Evolutionary conservation across 1,140 invertebrate genomes (phyloP).

Genomic region (Hyles euphorbiae): DNA sequence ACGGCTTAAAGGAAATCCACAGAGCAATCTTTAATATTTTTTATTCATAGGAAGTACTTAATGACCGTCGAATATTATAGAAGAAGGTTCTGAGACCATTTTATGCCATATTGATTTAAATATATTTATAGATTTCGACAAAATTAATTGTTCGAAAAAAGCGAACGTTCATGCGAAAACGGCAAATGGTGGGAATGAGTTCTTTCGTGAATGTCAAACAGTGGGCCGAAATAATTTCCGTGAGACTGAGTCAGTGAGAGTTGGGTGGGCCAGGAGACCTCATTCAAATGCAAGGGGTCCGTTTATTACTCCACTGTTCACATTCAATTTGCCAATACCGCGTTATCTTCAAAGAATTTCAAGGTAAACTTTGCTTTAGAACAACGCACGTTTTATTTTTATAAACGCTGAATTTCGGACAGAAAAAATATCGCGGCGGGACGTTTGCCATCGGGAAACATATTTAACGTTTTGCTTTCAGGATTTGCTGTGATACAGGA

Average conservation of each 20-base stretch:
- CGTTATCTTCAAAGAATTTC: constrained; percentile 11
- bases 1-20: neutral
- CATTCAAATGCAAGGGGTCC: constrained; percentile 63
- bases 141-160: constrained; percentile 24
- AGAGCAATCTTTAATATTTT: neutral
- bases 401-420: neutral
- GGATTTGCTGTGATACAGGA: constrained; percentile 53
- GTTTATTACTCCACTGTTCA: constrained; percentile 38
- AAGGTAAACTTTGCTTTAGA: no score
- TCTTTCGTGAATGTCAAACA: constrained; percentile 53
- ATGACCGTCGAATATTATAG: neutral
- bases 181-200: constrained; percentile 34
- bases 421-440: neutral
- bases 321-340: constrained; percentile 43
- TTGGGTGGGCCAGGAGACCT: constrained; percentile 45
- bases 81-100: no score
- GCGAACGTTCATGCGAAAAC: constrained; percentile 36
- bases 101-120: no score
- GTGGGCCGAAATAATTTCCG: constrained; percentile 49
- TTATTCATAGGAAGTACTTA: neutral
- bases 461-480: constrained; percentile 52
- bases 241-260: constrained; percentile 56
- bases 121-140: constrained; percentile 7
- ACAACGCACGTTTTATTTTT: neutral
- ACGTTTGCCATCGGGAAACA: constrained; percentile 25